Percentiles rank a stretch among this genome's conserved stretches.
phyloP scores from a whole-genome alignment of 2,797 vertebrate genomes.

The Hyperoplus lanceolatus region DNA sequence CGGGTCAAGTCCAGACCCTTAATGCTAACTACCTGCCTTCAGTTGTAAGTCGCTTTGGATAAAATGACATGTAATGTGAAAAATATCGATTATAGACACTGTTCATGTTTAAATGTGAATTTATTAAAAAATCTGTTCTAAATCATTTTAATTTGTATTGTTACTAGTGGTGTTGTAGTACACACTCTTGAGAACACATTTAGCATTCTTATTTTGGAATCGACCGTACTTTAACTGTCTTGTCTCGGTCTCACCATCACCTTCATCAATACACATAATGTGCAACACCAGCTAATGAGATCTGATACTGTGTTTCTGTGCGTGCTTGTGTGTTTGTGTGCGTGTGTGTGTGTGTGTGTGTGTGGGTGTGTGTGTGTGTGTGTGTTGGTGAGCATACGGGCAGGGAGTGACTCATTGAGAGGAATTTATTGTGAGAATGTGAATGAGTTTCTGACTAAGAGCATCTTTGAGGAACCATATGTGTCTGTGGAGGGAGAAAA shows the following conservation, averaged over 20 bases:
- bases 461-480: slow-evolving; percentile 75
- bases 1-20: no score
- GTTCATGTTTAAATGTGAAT: no score
- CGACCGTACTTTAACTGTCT: no score
- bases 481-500: slow-evolving; percentile 41
- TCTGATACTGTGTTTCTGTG: background rate
- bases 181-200: no score
- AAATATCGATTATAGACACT: no score
- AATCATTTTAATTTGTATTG: no score
- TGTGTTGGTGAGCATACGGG: slow-evolving; percentile 15
- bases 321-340: background rate
- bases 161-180: no score
- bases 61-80: no score
- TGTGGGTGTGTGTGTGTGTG: background rate
- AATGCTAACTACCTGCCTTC: no score
- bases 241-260: background rate
- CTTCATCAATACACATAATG: slow-evolving; percentile 37
- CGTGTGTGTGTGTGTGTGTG: background rate
- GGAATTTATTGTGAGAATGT: slow-evolving; percentile 68
- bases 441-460: slow-evolving; percentile 74
- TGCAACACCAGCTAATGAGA: slow-evolving; percentile 41
- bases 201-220: no score
- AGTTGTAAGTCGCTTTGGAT: no score
- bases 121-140: no score
- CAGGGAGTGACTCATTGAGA: slow-evolving; percentile 69